Evolutionary conservation across 2,113 vertebrate genomes (phyloP).

Genomic region (Probosciger aterrimus): DNA sequence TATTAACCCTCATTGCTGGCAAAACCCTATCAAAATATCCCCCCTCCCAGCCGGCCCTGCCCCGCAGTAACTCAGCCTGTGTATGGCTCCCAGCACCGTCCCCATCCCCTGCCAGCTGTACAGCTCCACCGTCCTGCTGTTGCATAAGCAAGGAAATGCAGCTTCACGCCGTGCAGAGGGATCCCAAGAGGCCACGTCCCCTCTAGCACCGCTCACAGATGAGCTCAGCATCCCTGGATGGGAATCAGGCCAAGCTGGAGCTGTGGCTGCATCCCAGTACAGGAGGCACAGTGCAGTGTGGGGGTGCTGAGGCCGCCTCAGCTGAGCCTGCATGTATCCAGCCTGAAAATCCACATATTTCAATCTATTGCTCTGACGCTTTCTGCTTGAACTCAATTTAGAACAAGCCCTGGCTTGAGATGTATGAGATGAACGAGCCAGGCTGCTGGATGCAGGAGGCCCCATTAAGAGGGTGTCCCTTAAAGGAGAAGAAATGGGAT

Average conservation of each 20-base stretch:
- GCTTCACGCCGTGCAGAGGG: background rate
- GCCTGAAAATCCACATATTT: background rate
- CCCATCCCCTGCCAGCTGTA: background rate
- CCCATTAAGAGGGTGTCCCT: background rate
- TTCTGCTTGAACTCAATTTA: background rate
- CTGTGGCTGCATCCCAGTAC: background rate
- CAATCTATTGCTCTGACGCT: background rate
- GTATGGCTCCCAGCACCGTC: background rate
- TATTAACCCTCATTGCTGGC: background rate
- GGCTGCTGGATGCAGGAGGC: background rate
- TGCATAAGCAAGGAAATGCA: background rate
- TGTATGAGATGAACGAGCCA: background rate
- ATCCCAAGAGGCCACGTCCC: background rate
- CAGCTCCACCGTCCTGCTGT: background rate
- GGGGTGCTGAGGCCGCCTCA: background rate
- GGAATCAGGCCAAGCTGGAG: background rate
- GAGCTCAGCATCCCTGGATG: background rate
- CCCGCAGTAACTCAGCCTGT: background rate
- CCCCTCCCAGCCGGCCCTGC: background rate
- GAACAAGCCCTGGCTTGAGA: constrained; percentile 21
- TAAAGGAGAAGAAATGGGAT: background rate
- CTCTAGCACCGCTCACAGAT: fast-evolving
- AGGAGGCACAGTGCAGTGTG: fast-evolving
- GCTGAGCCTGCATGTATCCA: background rate
- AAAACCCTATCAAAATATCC: background rate